Evolutionary conservation across 2,797 vertebrate species (phyloP).

Genomic region (Anguilla pacifica): DNA sequence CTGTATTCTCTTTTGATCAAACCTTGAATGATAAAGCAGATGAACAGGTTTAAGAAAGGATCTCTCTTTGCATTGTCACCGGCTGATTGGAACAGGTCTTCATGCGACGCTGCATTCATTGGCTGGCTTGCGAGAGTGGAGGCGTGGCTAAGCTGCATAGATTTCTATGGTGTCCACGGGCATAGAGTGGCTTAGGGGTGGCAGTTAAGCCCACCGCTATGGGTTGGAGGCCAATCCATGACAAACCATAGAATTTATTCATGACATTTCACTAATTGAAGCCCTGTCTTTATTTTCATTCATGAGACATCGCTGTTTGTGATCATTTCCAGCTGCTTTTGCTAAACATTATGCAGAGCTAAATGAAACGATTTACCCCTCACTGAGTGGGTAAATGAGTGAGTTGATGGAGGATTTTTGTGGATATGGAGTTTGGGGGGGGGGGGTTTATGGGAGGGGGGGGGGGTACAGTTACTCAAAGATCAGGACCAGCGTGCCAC

Average conservation of each 20-base stretch:
- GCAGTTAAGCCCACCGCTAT: background rate
- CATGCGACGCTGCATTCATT: background rate
- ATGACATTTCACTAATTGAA: background rate
- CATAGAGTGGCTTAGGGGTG: background rate
- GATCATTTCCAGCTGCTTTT: background rate
- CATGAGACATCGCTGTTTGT: background rate
- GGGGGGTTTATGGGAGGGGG: no score
- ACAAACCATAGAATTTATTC: conserved; percentile 8
- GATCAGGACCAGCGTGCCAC: background rate
- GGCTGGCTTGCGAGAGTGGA: background rate
- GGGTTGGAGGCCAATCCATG: background rate
- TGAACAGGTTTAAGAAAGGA: background rate
- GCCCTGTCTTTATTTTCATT: background rate
- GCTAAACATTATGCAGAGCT: background rate
- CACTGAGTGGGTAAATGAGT: background rate
- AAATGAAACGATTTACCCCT: background rate
- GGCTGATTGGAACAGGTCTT: background rate
- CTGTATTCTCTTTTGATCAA: background rate
- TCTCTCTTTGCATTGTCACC: background rate
- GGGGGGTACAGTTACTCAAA: background rate
- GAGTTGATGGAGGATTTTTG: background rate
- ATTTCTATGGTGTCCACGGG: background rate
- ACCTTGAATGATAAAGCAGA: conserved; percentile 26
- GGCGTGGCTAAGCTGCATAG: background rate
- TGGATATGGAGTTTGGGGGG: background rate